phyloP scores from a whole-genome alignment of 2,113 vertebrate genomes.

The Sebastes schlegelii region DNA sequence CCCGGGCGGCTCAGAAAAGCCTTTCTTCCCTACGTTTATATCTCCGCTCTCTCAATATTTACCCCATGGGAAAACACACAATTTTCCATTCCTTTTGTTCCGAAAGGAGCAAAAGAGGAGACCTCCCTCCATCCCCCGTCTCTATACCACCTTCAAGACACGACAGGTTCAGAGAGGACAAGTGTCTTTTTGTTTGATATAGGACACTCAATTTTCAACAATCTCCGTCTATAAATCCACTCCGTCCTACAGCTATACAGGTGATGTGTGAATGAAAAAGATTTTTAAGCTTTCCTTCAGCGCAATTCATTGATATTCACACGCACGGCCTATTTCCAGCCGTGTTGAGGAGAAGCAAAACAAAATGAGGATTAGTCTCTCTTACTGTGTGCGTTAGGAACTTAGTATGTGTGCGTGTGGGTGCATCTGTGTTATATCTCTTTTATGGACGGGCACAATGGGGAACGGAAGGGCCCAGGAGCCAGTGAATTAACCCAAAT shows the following conservation, averaged over 20 bases:
- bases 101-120: constrained; percentile 35
- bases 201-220: neutral
- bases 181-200: constrained; percentile 27
- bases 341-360: constrained; percentile 46
- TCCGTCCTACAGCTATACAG: constrained; percentile 11
- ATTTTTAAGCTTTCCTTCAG: neutral
- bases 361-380: constrained; percentile 66
- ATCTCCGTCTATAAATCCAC: neutral
- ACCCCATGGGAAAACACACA: constrained; percentile 70
- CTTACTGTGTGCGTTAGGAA: constrained; percentile 33
- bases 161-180: constrained; percentile 44
- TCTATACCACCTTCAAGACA: constrained; percentile 21
- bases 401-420: constrained; percentile 26
- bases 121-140: constrained; percentile 29
- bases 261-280: constrained; percentile 27
- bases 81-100: constrained; percentile 75
- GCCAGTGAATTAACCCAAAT: constrained; percentile 76
- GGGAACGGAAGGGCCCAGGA: constrained; percentile 72
- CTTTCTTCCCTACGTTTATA: constrained; percentile 75
- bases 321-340: constrained; percentile 40
- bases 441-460: constrained; percentile 75
- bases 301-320: constrained; percentile 58
- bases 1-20: constrained; percentile 55
- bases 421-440: constrained; percentile 69
- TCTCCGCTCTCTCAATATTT: constrained; percentile 84